phyloP scores from a whole-genome alignment of 2,888 invertebrate genomes.

The Epinotia ramella region DNA sequence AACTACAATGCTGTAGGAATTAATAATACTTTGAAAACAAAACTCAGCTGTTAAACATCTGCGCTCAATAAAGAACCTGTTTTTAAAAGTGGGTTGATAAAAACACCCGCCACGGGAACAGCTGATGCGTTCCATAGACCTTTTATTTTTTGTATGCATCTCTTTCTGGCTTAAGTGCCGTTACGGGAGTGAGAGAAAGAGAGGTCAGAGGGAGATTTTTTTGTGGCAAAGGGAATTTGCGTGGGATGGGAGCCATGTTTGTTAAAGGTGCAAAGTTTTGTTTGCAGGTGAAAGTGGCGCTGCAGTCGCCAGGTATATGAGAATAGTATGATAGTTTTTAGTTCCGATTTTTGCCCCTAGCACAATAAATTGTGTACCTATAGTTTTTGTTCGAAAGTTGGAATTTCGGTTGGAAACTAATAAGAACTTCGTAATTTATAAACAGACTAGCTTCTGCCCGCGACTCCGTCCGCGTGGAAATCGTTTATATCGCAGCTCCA shows the following conservation, averaged over 20 bases:
- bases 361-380: background rate
- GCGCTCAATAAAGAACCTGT: constrained; percentile 44
- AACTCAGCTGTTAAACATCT: constrained; percentile 38
- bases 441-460: no score
- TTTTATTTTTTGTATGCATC: constrained; percentile 16
- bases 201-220: constrained; percentile 37
- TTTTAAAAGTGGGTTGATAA: constrained; percentile 41
- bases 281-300: constrained; percentile 18
- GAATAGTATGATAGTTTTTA: background rate
- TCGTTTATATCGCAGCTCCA: no score
- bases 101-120: constrained; percentile 42
- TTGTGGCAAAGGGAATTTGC: constrained; percentile 27
- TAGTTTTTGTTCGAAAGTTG: constrained; percentile 13
- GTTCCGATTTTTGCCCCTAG: constrained; percentile 15
- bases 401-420: constrained; percentile 7
- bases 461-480: no score
- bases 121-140: constrained; percentile 42
- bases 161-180: background rate
- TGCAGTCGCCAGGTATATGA: background rate
- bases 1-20: background rate
- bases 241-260: constrained; percentile 42
- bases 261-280: constrained; percentile 13
- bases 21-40: constrained; percentile 31
- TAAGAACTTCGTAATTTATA: constrained; percentile 17
- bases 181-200: constrained; percentile 20